Evolutionary conservation across 2,888 invertebrate genomes (phyloP).

Genomic region (Eupithecia subumbrata): DNA sequence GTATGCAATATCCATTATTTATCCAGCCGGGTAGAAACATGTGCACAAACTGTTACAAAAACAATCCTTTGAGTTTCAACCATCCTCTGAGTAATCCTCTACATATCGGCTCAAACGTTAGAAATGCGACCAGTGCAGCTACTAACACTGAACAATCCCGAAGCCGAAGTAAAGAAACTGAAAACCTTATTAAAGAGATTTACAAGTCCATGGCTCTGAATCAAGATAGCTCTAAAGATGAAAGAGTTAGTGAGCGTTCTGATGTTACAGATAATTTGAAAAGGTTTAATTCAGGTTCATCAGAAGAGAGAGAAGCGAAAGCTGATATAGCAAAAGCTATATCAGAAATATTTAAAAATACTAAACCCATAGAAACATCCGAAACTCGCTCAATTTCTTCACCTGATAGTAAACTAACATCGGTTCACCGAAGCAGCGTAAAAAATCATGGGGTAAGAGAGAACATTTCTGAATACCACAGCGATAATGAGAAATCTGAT

Average conservation of each 20-base stretch:
- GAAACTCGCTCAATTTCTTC: slow-evolving; percentile 39
- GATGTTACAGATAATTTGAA: slow-evolving; percentile 12
- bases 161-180: slow-evolving; percentile 62
- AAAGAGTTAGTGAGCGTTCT: slow-evolving; percentile 53
- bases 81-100: background rate
- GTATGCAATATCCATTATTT: slow-evolving; percentile 64
- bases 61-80: slow-evolving; percentile 36
- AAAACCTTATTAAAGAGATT: slow-evolving; percentile 73
- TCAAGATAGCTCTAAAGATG: slow-evolving; percentile 55
- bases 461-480: slow-evolving; percentile 5
- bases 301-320: slow-evolving; percentile 37
- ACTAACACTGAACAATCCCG: slow-evolving; percentile 64
- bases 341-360: slow-evolving; percentile 54
- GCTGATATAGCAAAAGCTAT: slow-evolving; percentile 43
- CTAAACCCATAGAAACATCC: slow-evolving; percentile 47
- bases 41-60: slow-evolving; percentile 57
- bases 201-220: slow-evolving; percentile 71
- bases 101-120: slow-evolving; percentile 19
- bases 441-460: slow-evolving; percentile 33
- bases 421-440: slow-evolving; percentile 35
- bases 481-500: slow-evolving; percentile 13
- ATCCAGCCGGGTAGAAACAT: slow-evolving; percentile 58
- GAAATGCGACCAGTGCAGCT: slow-evolving; percentile 49
- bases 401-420: slow-evolving; percentile 40
- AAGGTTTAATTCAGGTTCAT: slow-evolving; percentile 26